phyloP scores from a whole-genome alignment of 2,888 invertebrate species.

The Diarsia mendica region DNA sequence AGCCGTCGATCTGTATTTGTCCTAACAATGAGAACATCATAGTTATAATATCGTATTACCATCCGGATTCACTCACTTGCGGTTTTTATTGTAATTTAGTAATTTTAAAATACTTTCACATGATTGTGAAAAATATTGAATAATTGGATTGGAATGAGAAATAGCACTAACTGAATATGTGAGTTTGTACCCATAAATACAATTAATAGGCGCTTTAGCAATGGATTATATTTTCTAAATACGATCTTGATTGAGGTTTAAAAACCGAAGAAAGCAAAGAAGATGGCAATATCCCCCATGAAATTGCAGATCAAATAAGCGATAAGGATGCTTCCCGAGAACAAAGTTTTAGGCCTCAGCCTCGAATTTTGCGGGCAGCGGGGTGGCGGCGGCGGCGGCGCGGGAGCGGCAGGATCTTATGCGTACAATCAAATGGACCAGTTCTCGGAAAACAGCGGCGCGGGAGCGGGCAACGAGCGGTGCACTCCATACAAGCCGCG shows the following conservation, averaged over 20 bases:
- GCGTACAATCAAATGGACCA: too few relatives aligned
- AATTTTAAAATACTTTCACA: constrained; percentile 28
- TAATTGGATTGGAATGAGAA: not conserved
- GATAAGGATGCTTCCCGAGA: not conserved
- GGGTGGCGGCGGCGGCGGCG: too few relatives aligned
- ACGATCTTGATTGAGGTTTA: too few relatives aligned
- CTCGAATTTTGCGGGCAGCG: too few relatives aligned
- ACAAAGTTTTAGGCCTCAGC: too few relatives aligned
- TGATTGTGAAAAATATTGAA: constrained; percentile 9
- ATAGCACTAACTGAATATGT: not conserved
- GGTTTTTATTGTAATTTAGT: constrained; percentile 34
- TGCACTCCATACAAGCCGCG: too few relatives aligned
- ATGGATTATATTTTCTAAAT: too few relatives aligned
- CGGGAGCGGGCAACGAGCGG: too few relatives aligned
- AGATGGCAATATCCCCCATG: not conserved
- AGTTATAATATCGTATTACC: constrained; percentile 83
- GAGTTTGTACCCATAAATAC: not conserved
- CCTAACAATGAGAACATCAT: constrained; percentile 76
- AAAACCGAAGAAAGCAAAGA: not conserved
- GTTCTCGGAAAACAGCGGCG: too few relatives aligned
- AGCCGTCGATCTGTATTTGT: constrained; percentile 81
- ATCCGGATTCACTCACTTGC: constrained; percentile 74
- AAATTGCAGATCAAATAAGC: not conserved
- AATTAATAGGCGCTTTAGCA: too few relatives aligned
- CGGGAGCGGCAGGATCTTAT: too few relatives aligned